These are phyloP conservation scores for Aporophyla lueneburgensis DNA, from an alignment of 2,888 invertebrate genomes.

Conservation along the genomic window DNA sequence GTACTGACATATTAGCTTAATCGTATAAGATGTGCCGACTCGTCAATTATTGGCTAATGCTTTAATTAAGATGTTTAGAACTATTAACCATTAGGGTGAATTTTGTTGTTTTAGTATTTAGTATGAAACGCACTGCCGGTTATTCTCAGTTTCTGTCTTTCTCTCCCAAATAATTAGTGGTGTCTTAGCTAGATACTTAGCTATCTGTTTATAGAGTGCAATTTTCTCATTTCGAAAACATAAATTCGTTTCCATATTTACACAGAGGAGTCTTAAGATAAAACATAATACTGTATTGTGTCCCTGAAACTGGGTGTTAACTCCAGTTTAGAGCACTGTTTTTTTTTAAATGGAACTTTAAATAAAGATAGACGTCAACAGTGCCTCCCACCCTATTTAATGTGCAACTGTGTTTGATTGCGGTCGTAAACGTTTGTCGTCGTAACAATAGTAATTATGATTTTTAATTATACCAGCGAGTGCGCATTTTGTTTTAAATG, in stretches of 20 bases:
- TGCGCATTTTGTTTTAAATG: conserved; percentile 70
- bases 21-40: background rate
- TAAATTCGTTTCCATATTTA: background rate
- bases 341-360: background rate
- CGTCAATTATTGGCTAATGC: background rate
- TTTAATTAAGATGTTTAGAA: background rate
- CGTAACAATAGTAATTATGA: conserved; percentile 79
- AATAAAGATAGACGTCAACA: conserved; percentile 23
- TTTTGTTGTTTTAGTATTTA: background rate
- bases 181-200: background rate
- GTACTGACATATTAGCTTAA: background rate
- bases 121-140: background rate
- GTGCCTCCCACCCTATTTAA: conserved; percentile 73
- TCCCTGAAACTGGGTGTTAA: background rate
- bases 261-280: background rate
- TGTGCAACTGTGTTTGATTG: conserved; percentile 88
- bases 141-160: no score
- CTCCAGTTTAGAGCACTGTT: background rate
- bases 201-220: background rate
- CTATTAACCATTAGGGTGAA: background rate
- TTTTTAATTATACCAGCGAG: conserved; percentile 79
- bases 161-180: no score
- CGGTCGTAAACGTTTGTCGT: conserved; percentile 81
- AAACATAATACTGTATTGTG: background rate
- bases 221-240: background rate